These are phyloP conservation scores for Pseudomyrmex concolor DNA, from an alignment of 1,140 invertebrate genomes.

Conservation along the genomic window DNA sequence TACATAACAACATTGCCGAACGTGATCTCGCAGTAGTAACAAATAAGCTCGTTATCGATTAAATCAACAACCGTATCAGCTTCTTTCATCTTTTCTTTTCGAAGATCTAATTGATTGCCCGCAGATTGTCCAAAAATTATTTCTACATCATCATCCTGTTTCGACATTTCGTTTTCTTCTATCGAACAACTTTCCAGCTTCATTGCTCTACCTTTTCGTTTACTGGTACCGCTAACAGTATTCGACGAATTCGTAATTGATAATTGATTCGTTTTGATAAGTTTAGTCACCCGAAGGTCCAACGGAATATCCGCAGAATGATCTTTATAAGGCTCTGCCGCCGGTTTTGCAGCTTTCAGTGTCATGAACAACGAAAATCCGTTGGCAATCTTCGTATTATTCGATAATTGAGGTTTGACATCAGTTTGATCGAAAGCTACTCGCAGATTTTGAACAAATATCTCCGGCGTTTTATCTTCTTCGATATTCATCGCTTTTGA, in stretches of 20 bases:
- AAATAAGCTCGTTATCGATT: constrained; percentile 86
- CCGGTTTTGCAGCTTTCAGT: not conserved
- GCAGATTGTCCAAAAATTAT: not conserved
- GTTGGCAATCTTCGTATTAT: not conserved
- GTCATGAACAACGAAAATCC: not conserved
- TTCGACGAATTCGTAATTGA: constrained; percentile 36
- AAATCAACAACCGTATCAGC: not conserved
- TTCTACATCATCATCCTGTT: not conserved
- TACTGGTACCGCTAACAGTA: constrained; percentile 85
- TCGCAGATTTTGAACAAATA: not conserved
- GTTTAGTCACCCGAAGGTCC: constrained; percentile 85
- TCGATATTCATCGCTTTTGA: constrained; percentile 5
- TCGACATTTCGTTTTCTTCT: constrained; percentile 81
- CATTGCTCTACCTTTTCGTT: constrained; percentile 92
- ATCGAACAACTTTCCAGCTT: constrained; percentile 89
- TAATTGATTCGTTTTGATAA: constrained; percentile 8
- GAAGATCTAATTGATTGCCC: not conserved
- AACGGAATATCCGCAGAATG: constrained; percentile 64
- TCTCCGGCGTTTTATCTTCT: not conserved
- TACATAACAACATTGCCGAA: constrained; percentile 97
- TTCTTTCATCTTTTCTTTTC: not conserved
- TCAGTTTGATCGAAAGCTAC: not conserved
- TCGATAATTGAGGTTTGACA: not conserved
- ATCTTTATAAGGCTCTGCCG: not conserved
- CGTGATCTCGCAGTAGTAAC: constrained; percentile 94